These are phyloP conservation scores for Tuberolachnus salignus DNA, from an alignment of 2,888 invertebrate genomes.

Conservation along the genomic window DNA sequence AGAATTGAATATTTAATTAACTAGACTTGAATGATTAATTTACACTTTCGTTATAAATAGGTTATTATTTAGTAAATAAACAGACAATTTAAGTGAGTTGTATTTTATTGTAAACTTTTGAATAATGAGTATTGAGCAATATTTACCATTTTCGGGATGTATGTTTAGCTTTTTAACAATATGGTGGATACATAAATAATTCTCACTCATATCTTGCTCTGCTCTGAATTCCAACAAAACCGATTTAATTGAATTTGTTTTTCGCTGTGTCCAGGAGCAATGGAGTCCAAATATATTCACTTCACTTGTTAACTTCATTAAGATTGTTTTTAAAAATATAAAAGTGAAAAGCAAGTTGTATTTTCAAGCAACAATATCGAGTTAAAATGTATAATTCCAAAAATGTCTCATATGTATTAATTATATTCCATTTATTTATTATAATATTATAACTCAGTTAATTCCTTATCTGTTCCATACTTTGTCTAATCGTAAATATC, in stretches of 20 bases:
- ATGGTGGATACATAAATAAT: conserved; percentile 75
- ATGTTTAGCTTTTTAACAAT: too few relatives aligned
- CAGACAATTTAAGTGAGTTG: too few relatives aligned
- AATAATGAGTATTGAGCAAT: too few relatives aligned
- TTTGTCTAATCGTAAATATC: conserved; percentile 28
- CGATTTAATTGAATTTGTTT: conserved; percentile 69
- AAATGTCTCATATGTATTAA: not conserved
- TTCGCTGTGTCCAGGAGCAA: too few relatives aligned
- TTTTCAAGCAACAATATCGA: not conserved
- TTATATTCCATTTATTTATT: not conserved
- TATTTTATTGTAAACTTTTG: too few relatives aligned
- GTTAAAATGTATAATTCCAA: not conserved
- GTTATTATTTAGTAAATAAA: too few relatives aligned
- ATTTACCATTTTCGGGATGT: too few relatives aligned
- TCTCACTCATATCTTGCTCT: conserved; percentile 76
- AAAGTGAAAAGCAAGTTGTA: not conserved
- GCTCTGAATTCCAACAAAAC: conserved; percentile 78
- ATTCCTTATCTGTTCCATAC: conserved; percentile 10
- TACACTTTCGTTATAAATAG: too few relatives aligned
- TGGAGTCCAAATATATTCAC: conserved; percentile 84
- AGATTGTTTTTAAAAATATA: conserved; percentile 36
- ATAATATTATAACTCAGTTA: conserved; percentile 9
- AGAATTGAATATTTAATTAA: too few relatives aligned
- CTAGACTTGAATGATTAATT: too few relatives aligned
- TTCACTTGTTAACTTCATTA: conserved; percentile 72